Evolutionary conservation across 2,888 invertebrate genomes (phyloP), one percentile per base, ranked within the genome.

Genomic region (Standfussiana lucernea): DNA sequence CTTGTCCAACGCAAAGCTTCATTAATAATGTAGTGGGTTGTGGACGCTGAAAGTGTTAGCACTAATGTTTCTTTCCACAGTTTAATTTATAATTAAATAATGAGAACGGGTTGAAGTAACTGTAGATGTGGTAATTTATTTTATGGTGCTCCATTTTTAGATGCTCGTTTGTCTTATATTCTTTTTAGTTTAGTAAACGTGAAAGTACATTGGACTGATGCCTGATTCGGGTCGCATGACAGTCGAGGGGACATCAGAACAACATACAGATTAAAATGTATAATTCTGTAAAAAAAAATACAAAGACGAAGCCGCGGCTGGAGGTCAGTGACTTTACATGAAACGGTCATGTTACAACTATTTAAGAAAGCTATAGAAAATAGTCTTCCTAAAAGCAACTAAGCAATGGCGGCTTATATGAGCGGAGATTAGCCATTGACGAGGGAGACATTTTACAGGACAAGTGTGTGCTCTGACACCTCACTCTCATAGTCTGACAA

Each of bases 11-110:
- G 42, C 47, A 45, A 62, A 56, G 40, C 42, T 69, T 84, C 68
- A 84, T 84, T 72, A 84, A 75, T 71, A 68, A 84, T 71, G 28
- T n/a, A 83, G 24, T 8, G 68, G 64, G n/a, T 71, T 71, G 67
- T 42, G 69, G 79, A 40, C 28, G n/a, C n/a, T 69, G 61, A 79
- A 80, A 80, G 73, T 79, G 68, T 80, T 80, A 28, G 64, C 59
- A 68, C 68, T 69, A 72, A 84, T 71, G 50, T 68, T 82, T 53
- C 72, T 79, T 62, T 79, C 24, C 66, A 56, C 50, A 64, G 59
- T 56, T 56, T 56, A 59, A 56, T 70, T 70, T 50, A 64, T 72
- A 56, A 73, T 73, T 42, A 15, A 73, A 77, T 64, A 56, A 64
- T 67, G 50, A 67, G 40, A 65, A 32, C 18, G 45, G 65, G 50